These are phyloP conservation scores for Lagorchestes hirsutus DNA, from an alignment of 2,797 vertebrate genomes.

Conservation along the genomic window DNA sequence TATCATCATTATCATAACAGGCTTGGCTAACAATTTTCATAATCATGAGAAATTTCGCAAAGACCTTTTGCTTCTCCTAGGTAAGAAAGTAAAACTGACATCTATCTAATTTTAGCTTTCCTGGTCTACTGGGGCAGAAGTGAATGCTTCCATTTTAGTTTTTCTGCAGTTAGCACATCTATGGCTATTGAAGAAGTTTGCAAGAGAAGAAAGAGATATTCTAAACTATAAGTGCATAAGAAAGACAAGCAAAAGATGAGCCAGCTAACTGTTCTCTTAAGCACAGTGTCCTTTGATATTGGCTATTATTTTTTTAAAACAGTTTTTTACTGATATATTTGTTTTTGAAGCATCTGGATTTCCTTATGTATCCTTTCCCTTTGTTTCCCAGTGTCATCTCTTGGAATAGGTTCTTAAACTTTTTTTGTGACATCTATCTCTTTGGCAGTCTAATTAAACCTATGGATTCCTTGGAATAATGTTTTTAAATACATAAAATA, in stretches of 20 bases:
- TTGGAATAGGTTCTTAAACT: background rate
- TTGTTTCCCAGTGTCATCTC: background rate
- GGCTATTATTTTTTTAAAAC: background rate
- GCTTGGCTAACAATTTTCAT: background rate
- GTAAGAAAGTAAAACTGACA: background rate
- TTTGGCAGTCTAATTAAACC: background rate
- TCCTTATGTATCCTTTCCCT: background rate
- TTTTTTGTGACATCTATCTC: background rate
- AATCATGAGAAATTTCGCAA: background rate
- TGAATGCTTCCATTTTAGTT: background rate
- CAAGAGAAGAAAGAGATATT: background rate
- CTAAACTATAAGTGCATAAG: background rate
- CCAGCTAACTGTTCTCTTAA: background rate
- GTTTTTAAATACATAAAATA: background rate
- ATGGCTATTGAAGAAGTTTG: background rate
- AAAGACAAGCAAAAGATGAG: background rate
- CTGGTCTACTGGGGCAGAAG: background rate
- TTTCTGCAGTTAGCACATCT: background rate
- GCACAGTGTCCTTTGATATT: background rate
- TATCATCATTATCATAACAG: background rate
- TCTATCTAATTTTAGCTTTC: background rate
- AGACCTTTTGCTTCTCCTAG: background rate
- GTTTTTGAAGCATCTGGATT: background rate
- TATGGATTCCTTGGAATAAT: background rate
- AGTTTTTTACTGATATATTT: background rate